Evolutionary conservation across 1,140 invertebrate genomes (phyloP), one percentile per base, ranked within the genome.

Genomic region (Chironomus striatipennis): DNA sequence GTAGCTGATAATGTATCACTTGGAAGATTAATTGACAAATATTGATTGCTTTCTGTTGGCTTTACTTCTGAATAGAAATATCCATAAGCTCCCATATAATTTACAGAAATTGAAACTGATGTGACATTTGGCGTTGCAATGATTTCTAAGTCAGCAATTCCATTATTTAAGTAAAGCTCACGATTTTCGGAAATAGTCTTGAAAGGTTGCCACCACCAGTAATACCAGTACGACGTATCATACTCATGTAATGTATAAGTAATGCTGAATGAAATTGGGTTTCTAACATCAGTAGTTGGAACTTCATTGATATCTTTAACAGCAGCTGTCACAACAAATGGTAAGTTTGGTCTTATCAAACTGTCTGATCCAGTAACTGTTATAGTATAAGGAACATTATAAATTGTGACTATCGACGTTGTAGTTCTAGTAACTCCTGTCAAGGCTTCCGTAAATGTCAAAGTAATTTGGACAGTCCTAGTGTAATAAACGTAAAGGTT

Each of bases 291-390:
- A 15, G 4, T 18, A 43, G 74, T 70, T n/a, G 74, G 20, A 75
- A 65, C 18, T 43, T 12, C 42, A 47, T 47, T 47, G 74, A 73
- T 10, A 20, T 9, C 10, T 20, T 42, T 43, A 43, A 75, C 73
- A 86, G 85, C 86, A 84, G 95, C 91, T 81, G 90, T 91, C 74
- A 92, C 90, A 65, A 86, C 90, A 79, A 95, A 96, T 75, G 89
- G 89, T 67, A 98, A 85, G 7, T 90, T 92, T 2, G 94, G 93
- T 80, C 96, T 96, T 81, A 94, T 98, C 77, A 89, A 90, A 74
- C 91, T 88, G 4, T 94, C 87, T 0, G 91, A 91, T 77, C 93
- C 89, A 70, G 93, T 87, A 70, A 95, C 85, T 77, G 93, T 88
- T 80, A 98, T 86, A 77, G 90, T 90, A 78, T 96, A 94, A 42